Base-by-base conservation (phyloP, 2,797 vertebrate genomes). In the Arnoldichthys spilopterus region DNA sequence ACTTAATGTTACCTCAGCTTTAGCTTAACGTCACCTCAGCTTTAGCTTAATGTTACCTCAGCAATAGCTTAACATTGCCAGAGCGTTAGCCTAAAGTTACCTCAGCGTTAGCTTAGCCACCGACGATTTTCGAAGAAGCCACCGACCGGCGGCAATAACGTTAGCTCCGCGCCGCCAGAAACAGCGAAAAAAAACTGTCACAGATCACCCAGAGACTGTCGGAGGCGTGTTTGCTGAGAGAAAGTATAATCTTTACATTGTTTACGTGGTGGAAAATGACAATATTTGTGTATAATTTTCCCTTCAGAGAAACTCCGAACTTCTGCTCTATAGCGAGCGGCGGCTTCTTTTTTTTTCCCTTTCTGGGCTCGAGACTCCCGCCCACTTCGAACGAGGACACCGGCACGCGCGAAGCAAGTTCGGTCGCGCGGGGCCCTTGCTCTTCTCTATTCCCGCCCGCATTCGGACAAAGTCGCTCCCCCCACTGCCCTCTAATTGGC, bases 381-480 rank as follows among this genome's bases (percentile, higher is more conserved):
- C 59, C 58, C 58, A 61, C 47, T 47, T 13, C 47, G 47, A 51
- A 20, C 47, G 16, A 37, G 34, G 6, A 16, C 3, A 51, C 58
- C 58, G 58, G 58, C 58, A 30, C 26, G 58, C 58, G 58, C 26
- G 13, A 30, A 30, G 58, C 58, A 61, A 61, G 58, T 61, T 61
- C 58, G 58, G 58, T 61, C 15, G 58, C 58, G 58, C 26, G 58
- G 53, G 20, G 53, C 24, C 22, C n/a, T n/a, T n/a, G n/a, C n/a
- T n/a, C n/a, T n/a, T n/a, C 5, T 3, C 1, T 0, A 16, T 61
- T 62, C 59, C 59, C 59, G 59, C 59, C 59, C 59, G 59, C 16
- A 34, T 34, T 62, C 59, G 59, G 28, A 34, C 59, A 62, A 28
- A 9, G 30, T 15, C 59, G 2, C 59, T 28, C 59, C 59, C 28